Evolutionary conservation across 1,140 invertebrate genomes (phyloP).

Genomic region (Cyclargus thomasi): DNA sequence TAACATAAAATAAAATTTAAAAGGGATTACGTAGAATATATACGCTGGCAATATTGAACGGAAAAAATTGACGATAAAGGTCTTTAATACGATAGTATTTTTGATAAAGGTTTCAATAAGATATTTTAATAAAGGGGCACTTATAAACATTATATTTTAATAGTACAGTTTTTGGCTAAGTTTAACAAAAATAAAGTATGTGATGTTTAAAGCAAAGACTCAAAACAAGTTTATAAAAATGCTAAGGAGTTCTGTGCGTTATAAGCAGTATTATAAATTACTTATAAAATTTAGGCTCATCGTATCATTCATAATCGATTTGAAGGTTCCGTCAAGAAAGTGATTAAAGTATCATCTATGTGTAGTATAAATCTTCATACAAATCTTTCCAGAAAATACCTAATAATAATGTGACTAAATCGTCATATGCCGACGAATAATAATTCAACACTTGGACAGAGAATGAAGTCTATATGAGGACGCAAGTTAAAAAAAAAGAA

Average conservation of each 20-base stretch:
- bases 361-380: not conserved
- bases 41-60: too few species aligned
- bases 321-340: not conserved
- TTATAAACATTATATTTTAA: too few species aligned
- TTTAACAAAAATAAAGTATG: too few species aligned
- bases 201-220: too few species aligned
- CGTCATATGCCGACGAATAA: not conserved
- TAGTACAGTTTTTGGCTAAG: too few species aligned
- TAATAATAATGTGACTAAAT: not conserved
- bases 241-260: not conserved
- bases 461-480: not conserved
- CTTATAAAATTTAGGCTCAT: constrained; percentile 3
- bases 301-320: not conserved
- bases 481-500: not conserved
- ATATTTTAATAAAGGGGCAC: too few species aligned
- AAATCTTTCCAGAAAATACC: not conserved
- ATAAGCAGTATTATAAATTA: not conserved
- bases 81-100: too few species aligned
- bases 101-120: too few species aligned
- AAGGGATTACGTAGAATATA: too few species aligned
- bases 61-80: too few species aligned
- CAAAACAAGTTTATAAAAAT: constrained; percentile 5
- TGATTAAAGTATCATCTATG: not conserved
- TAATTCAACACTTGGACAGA: constrained; percentile 2
- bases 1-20: too few species aligned